phyloP scores from a whole-genome alignment of 2,113 vertebrate species.

The Catharus bicknelli region DNA sequence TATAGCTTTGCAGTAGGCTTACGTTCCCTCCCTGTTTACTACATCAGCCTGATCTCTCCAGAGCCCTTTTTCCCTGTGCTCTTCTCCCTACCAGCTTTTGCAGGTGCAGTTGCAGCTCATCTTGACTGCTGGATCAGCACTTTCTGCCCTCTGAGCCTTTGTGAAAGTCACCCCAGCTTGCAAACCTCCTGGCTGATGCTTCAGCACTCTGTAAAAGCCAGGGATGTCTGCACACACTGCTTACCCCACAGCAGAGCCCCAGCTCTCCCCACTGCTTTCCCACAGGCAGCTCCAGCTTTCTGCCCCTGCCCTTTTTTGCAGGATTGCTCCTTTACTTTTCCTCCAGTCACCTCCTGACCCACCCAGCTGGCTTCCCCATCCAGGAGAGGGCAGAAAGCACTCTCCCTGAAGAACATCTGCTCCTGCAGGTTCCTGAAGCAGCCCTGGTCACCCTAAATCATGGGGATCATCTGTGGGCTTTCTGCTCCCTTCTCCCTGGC shows the following conservation, averaged over 20 bases:
- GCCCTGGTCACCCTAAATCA: not conserved
- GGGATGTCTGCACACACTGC: fast-evolving
- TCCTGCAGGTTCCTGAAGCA: not conserved
- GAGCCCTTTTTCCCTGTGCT: fast-evolving
- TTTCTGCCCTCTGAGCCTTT: conserved; percentile 13
- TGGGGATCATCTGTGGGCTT: not conserved
- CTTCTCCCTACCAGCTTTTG: not conserved
- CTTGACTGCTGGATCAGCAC: conserved; percentile 29
- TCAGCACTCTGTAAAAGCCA: not conserved
- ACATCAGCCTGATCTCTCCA: not conserved
- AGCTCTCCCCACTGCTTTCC: not conserved
- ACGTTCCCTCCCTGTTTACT: fast-evolving
- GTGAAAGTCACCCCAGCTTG: conserved; percentile 32
- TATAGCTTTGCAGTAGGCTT: not conserved
- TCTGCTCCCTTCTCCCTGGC: not conserved
- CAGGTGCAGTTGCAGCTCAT: not conserved
- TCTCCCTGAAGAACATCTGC: not conserved
- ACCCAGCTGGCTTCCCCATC: not conserved
- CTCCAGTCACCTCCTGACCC: not conserved
- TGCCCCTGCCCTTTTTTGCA: not conserved
- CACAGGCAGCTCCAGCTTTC: not conserved
- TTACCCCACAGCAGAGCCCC: not conserved
- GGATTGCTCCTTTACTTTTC: not conserved
- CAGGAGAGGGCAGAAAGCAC: not conserved
- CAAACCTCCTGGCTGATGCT: not conserved